Percentiles rank a stretch among this genome's conserved stretches.
Conservation (phyloP, 2,888 invertebrate species). For the Eupithecia centaureata region DNA sequence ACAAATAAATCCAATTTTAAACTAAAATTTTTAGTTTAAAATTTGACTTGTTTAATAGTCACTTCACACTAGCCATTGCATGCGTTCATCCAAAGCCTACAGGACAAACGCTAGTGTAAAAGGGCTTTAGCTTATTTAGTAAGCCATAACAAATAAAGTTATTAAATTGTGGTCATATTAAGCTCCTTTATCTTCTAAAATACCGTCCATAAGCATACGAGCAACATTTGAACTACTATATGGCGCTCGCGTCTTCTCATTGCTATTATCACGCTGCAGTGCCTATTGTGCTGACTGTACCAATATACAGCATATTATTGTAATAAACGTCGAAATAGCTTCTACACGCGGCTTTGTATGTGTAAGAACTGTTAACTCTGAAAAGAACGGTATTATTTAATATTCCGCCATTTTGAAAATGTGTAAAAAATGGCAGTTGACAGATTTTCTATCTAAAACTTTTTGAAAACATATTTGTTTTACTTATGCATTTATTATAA, state of each 20-base stretch:
- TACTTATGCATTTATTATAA: neutral
- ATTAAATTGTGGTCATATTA: too few species aligned
- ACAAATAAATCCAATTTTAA: too few species aligned
- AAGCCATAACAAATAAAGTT: too few species aligned
- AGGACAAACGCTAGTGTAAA: too few species aligned
- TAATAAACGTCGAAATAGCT: neutral
- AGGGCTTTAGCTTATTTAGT: too few species aligned
- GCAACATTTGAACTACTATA: neutral
- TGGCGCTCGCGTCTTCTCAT: slow-evolving; percentile 5
- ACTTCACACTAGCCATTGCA: too few species aligned
- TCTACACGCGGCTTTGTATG: slow-evolving; percentile 7
- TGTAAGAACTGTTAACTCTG: neutral
- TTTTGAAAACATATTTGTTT: neutral
- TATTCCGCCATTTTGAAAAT: neutral
- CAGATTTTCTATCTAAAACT: neutral
- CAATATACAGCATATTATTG: neutral
- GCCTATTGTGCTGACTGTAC: neutral
- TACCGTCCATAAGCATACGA: slow-evolving; percentile 12
- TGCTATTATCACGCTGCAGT: slow-evolving; percentile 2
- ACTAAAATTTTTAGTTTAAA: too few species aligned
- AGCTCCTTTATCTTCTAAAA: neutral
- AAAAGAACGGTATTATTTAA: neutral
- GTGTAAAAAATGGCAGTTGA: neutral
- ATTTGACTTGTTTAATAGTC: too few species aligned
- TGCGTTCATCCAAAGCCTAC: too few species aligned